Conservation (phyloP, 64 coral and sea anemone species). For the Pachyseris speciosa region DNA sequence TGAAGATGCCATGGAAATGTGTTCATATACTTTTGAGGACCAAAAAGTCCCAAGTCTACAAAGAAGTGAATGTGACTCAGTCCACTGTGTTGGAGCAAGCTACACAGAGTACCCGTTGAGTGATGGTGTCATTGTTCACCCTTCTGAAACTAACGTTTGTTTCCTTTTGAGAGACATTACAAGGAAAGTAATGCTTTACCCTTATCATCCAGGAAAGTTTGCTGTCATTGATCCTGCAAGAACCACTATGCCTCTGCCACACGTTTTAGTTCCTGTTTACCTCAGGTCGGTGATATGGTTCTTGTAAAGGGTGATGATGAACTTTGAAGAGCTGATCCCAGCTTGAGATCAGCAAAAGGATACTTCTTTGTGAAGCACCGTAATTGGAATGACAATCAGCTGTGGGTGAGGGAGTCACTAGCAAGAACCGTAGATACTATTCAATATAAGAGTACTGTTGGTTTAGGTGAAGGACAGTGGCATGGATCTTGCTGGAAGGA, state of each 20-base stretch:
- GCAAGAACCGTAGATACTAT: neutral
- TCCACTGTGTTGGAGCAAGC: no score
- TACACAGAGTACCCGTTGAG: neutral
- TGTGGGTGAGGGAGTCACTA: neutral
- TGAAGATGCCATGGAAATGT: no score
- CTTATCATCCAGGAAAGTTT: slow-evolving; percentile 6
- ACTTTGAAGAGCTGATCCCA: slow-evolving; percentile 5
- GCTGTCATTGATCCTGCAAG: neutral
- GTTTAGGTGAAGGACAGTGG: slow-evolving; percentile 2
- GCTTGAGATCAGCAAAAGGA: neutral
- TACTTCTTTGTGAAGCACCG: no score
- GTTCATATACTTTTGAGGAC: no score
- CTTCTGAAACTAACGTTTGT: neutral
- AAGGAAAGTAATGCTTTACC: slow-evolving; percentile 20
- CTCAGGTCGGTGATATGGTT: slow-evolving; percentile 12
- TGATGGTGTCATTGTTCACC: neutral
- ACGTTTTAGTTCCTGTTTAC: neutral
- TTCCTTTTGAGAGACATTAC: neutral
- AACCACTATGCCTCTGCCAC: neutral
- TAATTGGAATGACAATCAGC: no score
- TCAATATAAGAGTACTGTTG: neutral
- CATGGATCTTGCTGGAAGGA: slow-evolving; percentile 9
- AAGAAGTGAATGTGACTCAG: no score
- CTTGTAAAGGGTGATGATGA: slow-evolving; percentile 6
- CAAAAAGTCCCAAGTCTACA: no score